A percentile compares a stretch with the other conserved stretches of the same genome.
Evolutionary conservation across 2,888 invertebrate genomes (phyloP).

Genomic region (Aspidiotus destructor): DNA sequence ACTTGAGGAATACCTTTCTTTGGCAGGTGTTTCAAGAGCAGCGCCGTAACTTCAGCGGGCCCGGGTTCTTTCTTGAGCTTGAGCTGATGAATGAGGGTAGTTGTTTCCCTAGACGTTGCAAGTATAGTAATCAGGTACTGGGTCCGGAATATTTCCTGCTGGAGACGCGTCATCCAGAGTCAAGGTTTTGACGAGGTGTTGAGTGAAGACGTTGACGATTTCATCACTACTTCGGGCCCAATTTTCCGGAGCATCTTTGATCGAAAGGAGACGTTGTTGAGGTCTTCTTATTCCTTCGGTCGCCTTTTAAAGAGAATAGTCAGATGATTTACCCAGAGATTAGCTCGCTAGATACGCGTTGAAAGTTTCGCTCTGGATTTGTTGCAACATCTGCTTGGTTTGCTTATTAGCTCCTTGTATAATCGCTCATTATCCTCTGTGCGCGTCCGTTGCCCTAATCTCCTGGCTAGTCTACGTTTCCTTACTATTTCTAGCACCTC

Average conservation of each 20-base stretch:
- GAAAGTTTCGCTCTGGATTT: neutral
- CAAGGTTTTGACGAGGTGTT: neutral
- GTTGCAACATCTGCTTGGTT: neutral
- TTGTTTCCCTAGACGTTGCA: neutral
- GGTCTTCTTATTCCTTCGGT: neutral
- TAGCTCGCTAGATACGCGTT: neutral
- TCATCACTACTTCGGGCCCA: conserved; percentile 1
- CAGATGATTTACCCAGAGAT: neutral
- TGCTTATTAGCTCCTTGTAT: neutral
- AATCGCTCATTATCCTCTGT: neutral
- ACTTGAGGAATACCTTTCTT: neutral
- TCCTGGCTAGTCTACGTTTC: conserved; percentile 1
- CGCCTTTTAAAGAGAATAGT: neutral
- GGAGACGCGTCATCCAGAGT: neutral
- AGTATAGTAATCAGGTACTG: neutral
- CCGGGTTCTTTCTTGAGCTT: neutral
- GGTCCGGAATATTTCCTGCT: neutral
- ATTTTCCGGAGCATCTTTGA: neutral
- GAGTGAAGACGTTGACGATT: neutral
- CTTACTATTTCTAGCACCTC: neutral
- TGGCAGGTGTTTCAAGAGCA: neutral
- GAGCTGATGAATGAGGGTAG: neutral
- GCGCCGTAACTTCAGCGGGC: neutral
- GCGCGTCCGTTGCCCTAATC: neutral
- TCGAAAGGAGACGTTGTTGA: neutral